Percentiles rank a stretch among this genome's conserved stretches.
Conservation (phyloP, 2,888 invertebrate species). For the Plebejus argus region DNA sequence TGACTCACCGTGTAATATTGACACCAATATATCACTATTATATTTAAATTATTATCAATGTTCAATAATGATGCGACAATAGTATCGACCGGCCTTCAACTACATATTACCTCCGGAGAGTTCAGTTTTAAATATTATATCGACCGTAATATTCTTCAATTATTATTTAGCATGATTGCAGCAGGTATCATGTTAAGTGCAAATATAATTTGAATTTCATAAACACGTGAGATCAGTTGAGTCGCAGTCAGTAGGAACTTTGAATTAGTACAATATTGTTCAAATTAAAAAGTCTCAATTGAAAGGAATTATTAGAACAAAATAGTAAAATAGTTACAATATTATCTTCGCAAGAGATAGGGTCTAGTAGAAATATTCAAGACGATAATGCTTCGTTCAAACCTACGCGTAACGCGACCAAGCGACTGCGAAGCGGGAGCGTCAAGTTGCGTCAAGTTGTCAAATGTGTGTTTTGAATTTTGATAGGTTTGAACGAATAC, state of each 20-base stretch:
- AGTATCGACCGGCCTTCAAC: slow-evolving; percentile 16
- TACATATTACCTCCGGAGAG: not conserved
- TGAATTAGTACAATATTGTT: not conserved
- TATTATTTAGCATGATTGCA: not conserved
- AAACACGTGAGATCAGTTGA: not conserved
- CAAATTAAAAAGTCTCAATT: not conserved
- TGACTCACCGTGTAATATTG: not conserved
- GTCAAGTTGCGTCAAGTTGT: too few relatives aligned
- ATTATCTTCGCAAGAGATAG: not conserved
- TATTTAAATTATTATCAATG: slow-evolving; percentile 1
- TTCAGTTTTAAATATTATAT: not conserved
- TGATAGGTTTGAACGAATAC: too few relatives aligned
- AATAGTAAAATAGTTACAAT: too few relatives aligned
- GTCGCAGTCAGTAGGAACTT: not conserved
- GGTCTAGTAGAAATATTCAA: not conserved
- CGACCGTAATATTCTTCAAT: not conserved
- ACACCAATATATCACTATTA: not conserved
- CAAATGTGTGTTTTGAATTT: too few relatives aligned
- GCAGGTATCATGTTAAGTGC: not conserved
- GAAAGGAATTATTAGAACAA: not conserved
- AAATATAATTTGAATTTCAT: not conserved
- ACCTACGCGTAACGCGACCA: too few relatives aligned
- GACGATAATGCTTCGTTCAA: too few relatives aligned
- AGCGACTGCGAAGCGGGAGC: too few relatives aligned
- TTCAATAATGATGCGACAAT: slow-evolving; percentile 10